phyloP scores from a whole-genome alignment of 2,797 vertebrate species.

The Triplophysa yarkandensis region DNA sequence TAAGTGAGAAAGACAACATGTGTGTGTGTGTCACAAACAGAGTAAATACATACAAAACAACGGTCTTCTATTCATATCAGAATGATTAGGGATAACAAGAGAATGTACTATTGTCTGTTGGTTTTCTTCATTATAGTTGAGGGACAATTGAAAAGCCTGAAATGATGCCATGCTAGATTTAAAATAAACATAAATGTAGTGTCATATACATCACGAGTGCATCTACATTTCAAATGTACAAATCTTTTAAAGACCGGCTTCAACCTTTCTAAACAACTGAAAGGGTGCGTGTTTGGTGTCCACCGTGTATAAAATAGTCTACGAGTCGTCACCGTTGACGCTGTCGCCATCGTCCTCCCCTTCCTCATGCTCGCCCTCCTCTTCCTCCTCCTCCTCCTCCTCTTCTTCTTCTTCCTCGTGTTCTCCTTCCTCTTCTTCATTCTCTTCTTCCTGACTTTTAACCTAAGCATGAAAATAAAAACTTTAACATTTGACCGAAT shows the following conservation, averaged over 20 bases:
- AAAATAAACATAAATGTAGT: conserved; percentile 32
- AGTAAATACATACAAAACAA: background rate
- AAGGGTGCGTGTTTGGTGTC: conserved; percentile 12
- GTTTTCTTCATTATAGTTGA: conserved; percentile 20
- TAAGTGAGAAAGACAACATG: background rate
- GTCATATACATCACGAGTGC: conserved; percentile 16
- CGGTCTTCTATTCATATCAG: conserved; percentile 5
- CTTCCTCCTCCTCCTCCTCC: conserved; percentile 65
- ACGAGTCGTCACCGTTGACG: conserved; percentile 86
- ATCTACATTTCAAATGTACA: conserved; percentile 15
- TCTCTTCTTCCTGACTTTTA: conserved; percentile 73
- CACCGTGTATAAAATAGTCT: conserved; percentile 55
- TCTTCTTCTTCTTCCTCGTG: conserved; percentile 59
- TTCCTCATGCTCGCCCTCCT: conserved; percentile 71
- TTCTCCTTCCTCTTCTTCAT: conserved; percentile 74
- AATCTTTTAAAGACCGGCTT: conserved; percentile 65
- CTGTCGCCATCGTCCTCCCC: conserved; percentile 88
- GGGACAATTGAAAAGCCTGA: conserved; percentile 39
- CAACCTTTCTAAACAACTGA: conserved; percentile 3
- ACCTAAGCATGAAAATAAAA: conserved; percentile 60
- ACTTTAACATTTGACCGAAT: no score
- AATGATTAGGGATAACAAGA: background rate
- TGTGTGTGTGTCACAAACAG: background rate
- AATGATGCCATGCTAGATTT: conserved; percentile 47
- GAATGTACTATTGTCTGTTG: background rate